Conservation (phyloP, 2,113 vertebrate genomes). For the Apodemus sylvaticus region DNA sequence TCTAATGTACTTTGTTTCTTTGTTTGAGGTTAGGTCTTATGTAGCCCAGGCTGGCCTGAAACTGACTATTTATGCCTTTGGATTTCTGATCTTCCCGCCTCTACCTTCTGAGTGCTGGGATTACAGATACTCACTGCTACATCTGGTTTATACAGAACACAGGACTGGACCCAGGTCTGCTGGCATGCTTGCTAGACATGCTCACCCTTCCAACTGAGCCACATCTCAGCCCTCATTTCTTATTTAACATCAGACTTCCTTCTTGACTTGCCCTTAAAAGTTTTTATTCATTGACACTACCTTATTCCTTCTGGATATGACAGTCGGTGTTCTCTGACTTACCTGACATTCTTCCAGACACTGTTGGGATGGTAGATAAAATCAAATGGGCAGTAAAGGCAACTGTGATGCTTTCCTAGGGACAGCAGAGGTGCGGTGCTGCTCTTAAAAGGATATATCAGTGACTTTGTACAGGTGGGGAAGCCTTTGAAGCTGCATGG, state of each 20-base stretch:
- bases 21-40: neutral
- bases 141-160: neutral
- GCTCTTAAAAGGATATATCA: neutral
- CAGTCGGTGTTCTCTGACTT: neutral
- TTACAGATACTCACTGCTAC: neutral
- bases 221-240: neutral
- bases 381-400: neutral
- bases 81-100: neutral
- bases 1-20: neutral
- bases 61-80: neutral
- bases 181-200: neutral
- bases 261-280: neutral
- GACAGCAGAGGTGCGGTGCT: neutral
- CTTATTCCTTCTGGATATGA: neutral
- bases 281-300: neutral
- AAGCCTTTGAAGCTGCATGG: neutral
- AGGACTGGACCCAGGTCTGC: neutral
- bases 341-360: neutral
- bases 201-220: neutral
- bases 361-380: neutral
- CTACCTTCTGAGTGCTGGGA: neutral
- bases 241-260: neutral
- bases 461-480: neutral
- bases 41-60: neutral
- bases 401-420: neutral